Conservation (phyloP, 2,888 invertebrate genomes). For the Camponotus fellah region DNA sequence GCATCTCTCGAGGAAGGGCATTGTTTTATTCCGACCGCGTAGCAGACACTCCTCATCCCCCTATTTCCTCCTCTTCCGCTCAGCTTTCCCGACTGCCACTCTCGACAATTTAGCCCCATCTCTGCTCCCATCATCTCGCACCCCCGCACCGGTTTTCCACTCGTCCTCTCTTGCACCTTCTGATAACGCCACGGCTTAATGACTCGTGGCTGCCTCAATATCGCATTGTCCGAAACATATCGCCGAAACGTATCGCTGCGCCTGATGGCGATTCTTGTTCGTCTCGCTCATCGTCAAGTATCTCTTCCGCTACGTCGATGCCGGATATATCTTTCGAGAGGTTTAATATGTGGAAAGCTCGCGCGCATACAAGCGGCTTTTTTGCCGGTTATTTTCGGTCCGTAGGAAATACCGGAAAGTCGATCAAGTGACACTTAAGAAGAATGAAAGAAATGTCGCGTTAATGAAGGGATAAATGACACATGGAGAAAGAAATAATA, state of each 20-base stretch:
- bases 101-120: slow-evolving; percentile 83
- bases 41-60: slow-evolving; percentile 84
- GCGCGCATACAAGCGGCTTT: slow-evolving; percentile 78
- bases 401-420: slow-evolving; percentile 34
- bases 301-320: neutral
- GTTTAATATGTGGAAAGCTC: slow-evolving; percentile 82
- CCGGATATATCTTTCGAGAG: slow-evolving; percentile 69
- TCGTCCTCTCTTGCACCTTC: slow-evolving; percentile 60
- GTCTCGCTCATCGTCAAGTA: slow-evolving; percentile 17
- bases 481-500: neutral
- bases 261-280: slow-evolving; percentile 64
- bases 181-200: slow-evolving; percentile 78
- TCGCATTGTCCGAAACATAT: slow-evolving; percentile 70
- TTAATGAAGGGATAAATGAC: neutral
- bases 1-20: slow-evolving; percentile 83
- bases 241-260: slow-evolving; percentile 50
- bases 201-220: slow-evolving; percentile 80
- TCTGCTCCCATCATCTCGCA: slow-evolving; percentile 64
- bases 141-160: slow-evolving; percentile 60
- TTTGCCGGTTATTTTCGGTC: slow-evolving; percentile 77
- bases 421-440: slow-evolving; percentile 24
- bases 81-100: slow-evolving; percentile 79
- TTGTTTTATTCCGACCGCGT: slow-evolving; percentile 85
- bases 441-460: neutral
- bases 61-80: slow-evolving; percentile 72